A percentile compares a stretch with the other conserved stretches of the same genome.
phyloP scores from a whole-genome alignment of 2,888 invertebrate genomes.

The Agonopterix alstromeriana region DNA sequence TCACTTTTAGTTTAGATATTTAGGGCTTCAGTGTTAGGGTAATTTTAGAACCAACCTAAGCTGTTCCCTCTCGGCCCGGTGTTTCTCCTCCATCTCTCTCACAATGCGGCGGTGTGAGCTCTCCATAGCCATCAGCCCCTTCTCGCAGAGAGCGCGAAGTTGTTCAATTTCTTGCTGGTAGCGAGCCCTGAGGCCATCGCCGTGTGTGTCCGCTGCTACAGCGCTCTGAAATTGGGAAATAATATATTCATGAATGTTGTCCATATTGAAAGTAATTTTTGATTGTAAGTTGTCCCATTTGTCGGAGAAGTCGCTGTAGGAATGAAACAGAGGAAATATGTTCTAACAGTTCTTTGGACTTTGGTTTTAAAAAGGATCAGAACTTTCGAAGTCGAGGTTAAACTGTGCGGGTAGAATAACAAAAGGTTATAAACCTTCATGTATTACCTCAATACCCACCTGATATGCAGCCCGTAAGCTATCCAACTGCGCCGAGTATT shows the following conservation, averaged over 20 bases:
- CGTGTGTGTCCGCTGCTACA: conserved; percentile 75
- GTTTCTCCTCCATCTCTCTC: conserved; percentile 92
- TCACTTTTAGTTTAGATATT: too few species aligned
- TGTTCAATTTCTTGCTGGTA: conserved; percentile 93
- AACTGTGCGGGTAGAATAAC: too few species aligned
- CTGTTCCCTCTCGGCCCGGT: conserved; percentile 88
- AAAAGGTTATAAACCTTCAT: not conserved
- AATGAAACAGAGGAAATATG: too few species aligned
- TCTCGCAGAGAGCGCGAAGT: conserved; percentile 90
- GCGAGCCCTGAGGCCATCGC: conserved; percentile 81
- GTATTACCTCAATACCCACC: conserved; percentile 40
- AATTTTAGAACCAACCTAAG: conserved; percentile 53
- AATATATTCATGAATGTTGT: too few species aligned
- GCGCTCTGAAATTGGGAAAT: conserved; percentile 54
- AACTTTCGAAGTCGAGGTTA: too few species aligned
- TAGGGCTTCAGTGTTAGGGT: too few species aligned
- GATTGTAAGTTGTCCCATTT: too few species aligned
- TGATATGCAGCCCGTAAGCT: conserved; percentile 86
- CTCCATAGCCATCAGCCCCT: conserved; percentile 93
- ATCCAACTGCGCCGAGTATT: conserved; percentile 89
- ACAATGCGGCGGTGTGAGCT: conserved; percentile 91
- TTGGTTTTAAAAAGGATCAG: too few species aligned
- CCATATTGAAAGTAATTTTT: too few species aligned
- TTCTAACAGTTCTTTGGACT: too few species aligned
- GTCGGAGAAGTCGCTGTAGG: too few species aligned